Conservation (phyloP, 2,888 invertebrate genomes). For the Thecocarcelia acutangulata region DNA sequence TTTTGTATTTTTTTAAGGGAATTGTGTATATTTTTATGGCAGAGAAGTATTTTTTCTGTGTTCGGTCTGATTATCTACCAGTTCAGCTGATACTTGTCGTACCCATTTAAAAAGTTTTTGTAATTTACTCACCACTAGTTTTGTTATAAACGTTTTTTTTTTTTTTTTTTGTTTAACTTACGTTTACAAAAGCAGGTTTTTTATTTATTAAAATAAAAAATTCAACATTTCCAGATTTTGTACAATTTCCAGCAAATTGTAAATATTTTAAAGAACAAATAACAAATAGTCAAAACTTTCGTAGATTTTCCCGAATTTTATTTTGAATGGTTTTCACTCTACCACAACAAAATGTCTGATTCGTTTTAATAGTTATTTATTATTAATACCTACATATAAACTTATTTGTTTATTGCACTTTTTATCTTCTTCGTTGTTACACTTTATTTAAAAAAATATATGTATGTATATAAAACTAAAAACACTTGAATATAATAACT, state of each 20-base stretch:
- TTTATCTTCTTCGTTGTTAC: conserved; percentile 60
- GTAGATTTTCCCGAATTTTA: conserved; percentile 46
- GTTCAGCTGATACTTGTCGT: conserved; percentile 46
- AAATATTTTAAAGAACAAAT: conserved; percentile 32
- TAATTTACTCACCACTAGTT: not conserved
- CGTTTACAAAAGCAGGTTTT: conserved; percentile 41
- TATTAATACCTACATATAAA: conserved; percentile 45
- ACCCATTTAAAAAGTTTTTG: conserved; percentile 9
- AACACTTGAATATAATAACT: conserved; percentile 21
- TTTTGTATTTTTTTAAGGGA: conserved; percentile 8
- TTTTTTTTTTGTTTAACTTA: conserved; percentile 23
- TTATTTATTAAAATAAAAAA: conserved; percentile 7
- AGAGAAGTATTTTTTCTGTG: conserved; percentile 17
- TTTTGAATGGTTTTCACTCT: conserved; percentile 51
- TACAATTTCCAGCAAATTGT: conserved; percentile 55
- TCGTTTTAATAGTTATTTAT: conserved; percentile 52
- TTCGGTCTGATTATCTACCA: conserved; percentile 57
- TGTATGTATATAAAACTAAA: not conserved
- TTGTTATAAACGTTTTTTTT: not conserved
- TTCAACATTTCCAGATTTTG: conserved; percentile 54
- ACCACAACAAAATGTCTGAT: conserved; percentile 27
- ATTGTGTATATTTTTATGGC: conserved; percentile 13
- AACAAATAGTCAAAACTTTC: conserved; percentile 54
- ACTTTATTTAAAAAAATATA: conserved; percentile 30
- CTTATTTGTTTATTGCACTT: conserved; percentile 67